Evolutionary conservation across 1,140 invertebrate species (phyloP).

Genomic region (Anadara kagoshimensis): DNA sequence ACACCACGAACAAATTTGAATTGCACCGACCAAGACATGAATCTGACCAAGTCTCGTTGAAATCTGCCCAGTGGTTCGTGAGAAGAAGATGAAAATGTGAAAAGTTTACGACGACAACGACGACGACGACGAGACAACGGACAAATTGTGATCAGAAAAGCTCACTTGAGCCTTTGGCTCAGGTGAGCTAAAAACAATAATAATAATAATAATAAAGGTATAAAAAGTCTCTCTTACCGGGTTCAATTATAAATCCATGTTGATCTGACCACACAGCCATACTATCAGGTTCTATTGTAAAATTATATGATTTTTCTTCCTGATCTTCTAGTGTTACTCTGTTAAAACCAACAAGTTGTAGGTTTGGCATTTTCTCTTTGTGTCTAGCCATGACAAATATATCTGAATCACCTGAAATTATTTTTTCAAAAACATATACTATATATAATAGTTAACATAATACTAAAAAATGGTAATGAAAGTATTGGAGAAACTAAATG

Average conservation of each 20-base stretch:
- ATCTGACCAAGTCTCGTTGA: no score
- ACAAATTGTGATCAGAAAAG: no score
- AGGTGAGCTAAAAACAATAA: no score
- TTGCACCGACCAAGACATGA: no score
- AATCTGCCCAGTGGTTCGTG: no score
- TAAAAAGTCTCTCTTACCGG: conserved; percentile 48
- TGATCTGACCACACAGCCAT: conserved; percentile 67
- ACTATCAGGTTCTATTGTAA: conserved; percentile 48
- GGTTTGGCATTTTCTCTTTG: conserved; percentile 46
- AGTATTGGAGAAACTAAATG: background rate
- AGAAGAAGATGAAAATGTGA: no score
- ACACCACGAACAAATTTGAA: no score
- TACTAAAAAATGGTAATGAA: no score
- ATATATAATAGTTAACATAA: conserved; percentile 8
- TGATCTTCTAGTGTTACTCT: conserved; percentile 21
- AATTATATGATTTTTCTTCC: background rate
- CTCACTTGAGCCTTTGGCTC: no score
- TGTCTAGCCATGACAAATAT: conserved; percentile 52
- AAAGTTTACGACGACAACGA: no score
- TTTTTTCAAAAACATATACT: background rate
- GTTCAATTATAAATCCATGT: conserved; percentile 58
- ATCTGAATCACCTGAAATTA: conserved; percentile 56
- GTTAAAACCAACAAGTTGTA: conserved; percentile 56
- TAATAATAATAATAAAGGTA: no score
- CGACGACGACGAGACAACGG: no score